Base-by-base conservation (phyloP, 2,113 vertebrate genomes). In the Pampusana beccarii region DNA sequence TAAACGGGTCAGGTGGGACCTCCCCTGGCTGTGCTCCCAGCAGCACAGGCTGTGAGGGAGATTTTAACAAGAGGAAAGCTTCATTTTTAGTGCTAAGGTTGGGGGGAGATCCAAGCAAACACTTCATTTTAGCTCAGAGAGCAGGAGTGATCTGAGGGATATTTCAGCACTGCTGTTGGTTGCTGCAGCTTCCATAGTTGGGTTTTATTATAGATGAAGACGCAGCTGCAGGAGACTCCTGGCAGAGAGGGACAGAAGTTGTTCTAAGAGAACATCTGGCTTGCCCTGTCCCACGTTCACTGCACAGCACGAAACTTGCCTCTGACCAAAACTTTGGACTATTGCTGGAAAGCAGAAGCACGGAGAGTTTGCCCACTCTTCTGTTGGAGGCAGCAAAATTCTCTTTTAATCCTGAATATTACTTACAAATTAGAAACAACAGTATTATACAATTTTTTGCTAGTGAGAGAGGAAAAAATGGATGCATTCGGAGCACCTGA, bases 401-500 rank as follows among this genome's bases (percentile, higher is more conserved):
- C 53, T 79, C 34, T 92, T 88, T 89, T 72, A 75, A 74, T 64
- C 44, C 58, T 79, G 57, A 73, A 34, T 53, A 19, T 44, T 66
- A 79, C 69, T 86, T 64, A 48, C 29, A 51, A 36, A 36, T 69
- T 66, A 75, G 33, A 80, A 67, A 53, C 18, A 34, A 29, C 58
- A 36, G 10, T 69, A 56, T 48, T 66, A 19, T 6, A 51, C 13
- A 8, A 2, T 28, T 58, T 69, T 90, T 44, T 67, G 36, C 38
- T 80, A 36, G 58, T 11, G 42, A 62, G 36, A 16, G 36, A 40
- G 6, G 44, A 25, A 89, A 38, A 46, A 75, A 98, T 99, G 98
- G 98, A 98, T 93, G 87, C 74, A 56, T 69, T 96, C 48, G 92
- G 72, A 70, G 88, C 97, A 61, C 83, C 97, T 66, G 98, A 97